Percentiles rank a stretch among this genome's conserved stretches.
Evolutionary conservation across 2,797 vertebrate species (phyloP).

Genomic region (Chaunax sp.): DNA sequence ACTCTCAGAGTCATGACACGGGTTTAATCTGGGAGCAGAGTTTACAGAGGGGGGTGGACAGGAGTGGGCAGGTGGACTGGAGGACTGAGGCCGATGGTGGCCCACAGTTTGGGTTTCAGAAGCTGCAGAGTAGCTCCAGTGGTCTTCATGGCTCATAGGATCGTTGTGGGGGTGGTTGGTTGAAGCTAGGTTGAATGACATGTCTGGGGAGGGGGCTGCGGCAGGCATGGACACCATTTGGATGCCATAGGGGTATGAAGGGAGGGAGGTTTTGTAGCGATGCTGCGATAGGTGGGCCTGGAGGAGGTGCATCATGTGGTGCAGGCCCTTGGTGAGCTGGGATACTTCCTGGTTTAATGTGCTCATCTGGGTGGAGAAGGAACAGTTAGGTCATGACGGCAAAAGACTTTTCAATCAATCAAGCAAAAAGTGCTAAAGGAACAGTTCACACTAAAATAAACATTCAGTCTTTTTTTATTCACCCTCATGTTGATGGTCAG

Average conservation of each 20-base stretch:
- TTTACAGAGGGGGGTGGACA: slow-evolving; percentile 53
- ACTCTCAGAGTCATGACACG: slow-evolving; percentile 46
- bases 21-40: slow-evolving; percentile 41
- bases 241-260: slow-evolving; percentile 69
- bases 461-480: no score
- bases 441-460: no score
- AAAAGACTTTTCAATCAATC: neutral
- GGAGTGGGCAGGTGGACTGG: slow-evolving; percentile 57
- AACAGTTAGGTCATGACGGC: slow-evolving; percentile 7
- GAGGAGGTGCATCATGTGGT: slow-evolving; percentile 90
- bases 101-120: slow-evolving; percentile 46
- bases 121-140: slow-evolving; percentile 62
- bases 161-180: slow-evolving; percentile 67
- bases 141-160: slow-evolving; percentile 45
- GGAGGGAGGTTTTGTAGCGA: slow-evolving; percentile 66
- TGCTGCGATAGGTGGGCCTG: slow-evolving; percentile 82
- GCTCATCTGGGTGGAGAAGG: slow-evolving; percentile 84
- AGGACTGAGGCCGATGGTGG: slow-evolving; percentile 58
- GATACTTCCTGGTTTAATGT: slow-evolving; percentile 92
- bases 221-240: slow-evolving; percentile 62
- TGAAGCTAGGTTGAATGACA: slow-evolving; percentile 62
- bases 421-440: neutral
- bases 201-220: slow-evolving; percentile 41
- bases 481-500: no score
- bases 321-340: slow-evolving; percentile 90